phyloP scores from a whole-genome alignment of 2,797 vertebrate species.

The Danio albolineatus region DNA sequence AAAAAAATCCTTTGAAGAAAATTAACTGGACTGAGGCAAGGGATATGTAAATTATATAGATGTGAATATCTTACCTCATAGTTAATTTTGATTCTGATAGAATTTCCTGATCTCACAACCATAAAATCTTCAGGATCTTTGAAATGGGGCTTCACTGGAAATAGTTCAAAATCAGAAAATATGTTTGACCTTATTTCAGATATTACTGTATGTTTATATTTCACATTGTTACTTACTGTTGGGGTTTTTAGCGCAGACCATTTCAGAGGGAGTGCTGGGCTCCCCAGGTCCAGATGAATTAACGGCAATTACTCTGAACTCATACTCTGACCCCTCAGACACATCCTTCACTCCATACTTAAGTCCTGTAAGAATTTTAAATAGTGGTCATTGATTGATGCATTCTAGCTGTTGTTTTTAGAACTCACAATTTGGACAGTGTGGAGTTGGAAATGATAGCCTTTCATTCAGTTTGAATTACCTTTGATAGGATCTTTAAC shows the following conservation, averaged over 20 bases:
- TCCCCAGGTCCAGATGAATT: constrained; percentile 83
- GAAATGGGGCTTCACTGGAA: constrained; percentile 82
- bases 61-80: constrained; percentile 78
- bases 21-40: background rate
- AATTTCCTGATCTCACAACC: constrained; percentile 81
- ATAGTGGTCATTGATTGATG: constrained; percentile 16
- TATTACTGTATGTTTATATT: background rate
- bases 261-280: constrained; percentile 79
- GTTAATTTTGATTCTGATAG: constrained; percentile 78
- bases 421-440: background rate
- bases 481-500: constrained; percentile 77
- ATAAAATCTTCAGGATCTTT: constrained; percentile 81
- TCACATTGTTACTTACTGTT: constrained; percentile 77
- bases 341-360: constrained; percentile 77
- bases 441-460: background rate
- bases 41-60: background rate
- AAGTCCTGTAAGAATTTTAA: constrained; percentile 61
- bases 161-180: background rate
- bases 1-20: background rate
- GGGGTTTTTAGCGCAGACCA: constrained; percentile 82
- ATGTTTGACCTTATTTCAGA: background rate
- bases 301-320: constrained; percentile 88
- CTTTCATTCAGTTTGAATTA: constrained; percentile 54
- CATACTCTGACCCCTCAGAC: constrained; percentile 83
- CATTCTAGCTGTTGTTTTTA: constrained; percentile 20